Base-by-base conservation (phyloP, 2,888 invertebrate genomes). In the Epinotia nisella region DNA sequence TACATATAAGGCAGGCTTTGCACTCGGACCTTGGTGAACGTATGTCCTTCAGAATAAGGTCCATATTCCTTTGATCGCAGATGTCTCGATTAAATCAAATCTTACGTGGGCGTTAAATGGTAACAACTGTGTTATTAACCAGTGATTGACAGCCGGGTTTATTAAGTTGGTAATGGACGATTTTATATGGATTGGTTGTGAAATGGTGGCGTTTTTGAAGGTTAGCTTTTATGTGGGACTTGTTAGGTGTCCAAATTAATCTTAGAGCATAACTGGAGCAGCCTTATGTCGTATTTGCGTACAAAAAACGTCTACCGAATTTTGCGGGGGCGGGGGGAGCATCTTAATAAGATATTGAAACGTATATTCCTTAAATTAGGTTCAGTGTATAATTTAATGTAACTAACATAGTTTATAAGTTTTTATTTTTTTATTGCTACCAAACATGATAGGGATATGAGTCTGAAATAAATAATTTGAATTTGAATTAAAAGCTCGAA, bases 71-170 rank as follows among this genome's bases (percentile, higher is more conserved):
- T 56, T 71, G 55, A 60, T 51, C 9, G 7, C 10, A 49, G 55
- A 29, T 35, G 70, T 49, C 55, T 51, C n/a, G 60, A 41, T 29
- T 56, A 56, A 62, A 68, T 56, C 56, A 56, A 71, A 66, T 45
- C 53, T 56, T 21, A 39, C 67, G 72, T 72, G 67, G 72, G 72
- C 60, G 67, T 49, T 56, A 67, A 72, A 72, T 67, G 67, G 71
- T 72, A 67, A 72, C 72, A 72, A 72, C 61, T 67, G 55, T 71
- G 70, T 58, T 67, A 72, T 72, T 72, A 65, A 49, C 10, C 55
- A 67, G 61, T 72, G 67, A 72, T 72, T 72, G 72, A 72, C 72
- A 67, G 71, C 35, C n/a, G n/a, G 60, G 61, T 72, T n/a, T 62
- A 68, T 72, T 68, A 68, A 39, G 67, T 68, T 62, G 61, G 56